Evolutionary conservation across 1,140 invertebrate genomes (phyloP).

Genomic region (Heliothis virescens): DNA sequence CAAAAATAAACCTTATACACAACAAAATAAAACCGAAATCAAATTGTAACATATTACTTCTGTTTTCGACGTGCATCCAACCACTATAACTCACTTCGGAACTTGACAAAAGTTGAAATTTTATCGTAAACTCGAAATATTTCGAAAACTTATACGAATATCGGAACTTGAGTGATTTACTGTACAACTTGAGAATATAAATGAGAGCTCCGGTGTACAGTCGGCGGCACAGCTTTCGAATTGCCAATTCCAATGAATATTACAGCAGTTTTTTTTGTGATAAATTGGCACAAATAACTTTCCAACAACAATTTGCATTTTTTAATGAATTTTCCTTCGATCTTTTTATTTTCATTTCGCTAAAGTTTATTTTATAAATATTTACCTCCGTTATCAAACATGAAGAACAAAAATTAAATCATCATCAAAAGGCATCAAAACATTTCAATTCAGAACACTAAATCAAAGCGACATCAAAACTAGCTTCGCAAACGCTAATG

Average conservation of each 20-base stretch:
- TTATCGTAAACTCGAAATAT: conserved; percentile 71
- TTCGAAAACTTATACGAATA: conserved; percentile 55
- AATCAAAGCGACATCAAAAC: conserved; percentile 34
- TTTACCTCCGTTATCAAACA: too few relatives aligned
- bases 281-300: conserved; percentile 25
- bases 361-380: too few relatives aligned
- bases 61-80: conserved; percentile 47
- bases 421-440: neutral
- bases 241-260: conserved; percentile 45
- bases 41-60: conserved; percentile 41
- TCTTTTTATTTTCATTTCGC: neutral
- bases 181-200: conserved; percentile 60
- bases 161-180: conserved; percentile 66
- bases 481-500: conserved; percentile 27
- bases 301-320: conserved; percentile 19
- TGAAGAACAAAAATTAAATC: too few relatives aligned
- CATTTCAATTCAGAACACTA: conserved; percentile 26
- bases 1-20: conserved; percentile 27
- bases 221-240: conserved; percentile 27
- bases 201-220: conserved; percentile 48
- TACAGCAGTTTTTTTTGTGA: conserved; percentile 30
- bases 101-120: conserved; percentile 71
- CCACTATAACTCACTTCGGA: conserved; percentile 64
- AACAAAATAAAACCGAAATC: conserved; percentile 39
- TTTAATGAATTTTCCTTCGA: neutral